These are phyloP conservation scores for Drosophila histrio DNA, from an alignment of 2,888 invertebrate genomes.

Conservation along the genomic window DNA sequence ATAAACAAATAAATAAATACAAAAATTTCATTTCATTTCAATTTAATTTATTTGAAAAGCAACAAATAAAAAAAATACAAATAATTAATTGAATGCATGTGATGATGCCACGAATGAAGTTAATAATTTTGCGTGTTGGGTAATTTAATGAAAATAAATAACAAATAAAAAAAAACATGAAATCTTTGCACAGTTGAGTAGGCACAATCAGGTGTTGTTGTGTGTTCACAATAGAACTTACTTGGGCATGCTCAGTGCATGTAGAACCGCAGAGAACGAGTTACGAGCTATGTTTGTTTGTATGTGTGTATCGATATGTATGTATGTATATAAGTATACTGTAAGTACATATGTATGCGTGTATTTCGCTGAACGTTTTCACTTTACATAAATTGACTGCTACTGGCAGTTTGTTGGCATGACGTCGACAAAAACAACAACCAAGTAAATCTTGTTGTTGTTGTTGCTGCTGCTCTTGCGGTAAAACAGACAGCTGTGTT, in stretches of 20 bases:
- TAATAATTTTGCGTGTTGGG: slow-evolving; percentile 21
- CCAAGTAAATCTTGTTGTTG: slow-evolving; percentile 23
- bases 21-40: slow-evolving; percentile 28
- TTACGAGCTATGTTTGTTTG: too few relatives aligned
- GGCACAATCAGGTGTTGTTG: slow-evolving; percentile 52
- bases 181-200: slow-evolving; percentile 31
- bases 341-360: neutral
- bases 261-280: slow-evolving; percentile 58
- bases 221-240: slow-evolving; percentile 52
- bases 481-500: slow-evolving; percentile 74
- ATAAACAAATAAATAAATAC: slow-evolving; percentile 25
- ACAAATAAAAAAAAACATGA: too few relatives aligned
- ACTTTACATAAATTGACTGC: slow-evolving; percentile 70
- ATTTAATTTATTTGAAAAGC: slow-evolving; percentile 55
- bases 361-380: slow-evolving; percentile 55
- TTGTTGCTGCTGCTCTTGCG: slow-evolving; percentile 52
- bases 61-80: slow-evolving; percentile 30
- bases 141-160: too few relatives aligned
- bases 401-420: slow-evolving; percentile 73
- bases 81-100: slow-evolving; percentile 49
- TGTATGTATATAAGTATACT: neutral
- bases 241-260: slow-evolving; percentile 67
- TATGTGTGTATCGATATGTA: slow-evolving; percentile 1
- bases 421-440: slow-evolving; percentile 64
- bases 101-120: slow-evolving; percentile 23